These are phyloP conservation scores for Eupsittula cactorum DNA, from an alignment of 2,113 vertebrate genomes.

Conservation along the genomic window DNA sequence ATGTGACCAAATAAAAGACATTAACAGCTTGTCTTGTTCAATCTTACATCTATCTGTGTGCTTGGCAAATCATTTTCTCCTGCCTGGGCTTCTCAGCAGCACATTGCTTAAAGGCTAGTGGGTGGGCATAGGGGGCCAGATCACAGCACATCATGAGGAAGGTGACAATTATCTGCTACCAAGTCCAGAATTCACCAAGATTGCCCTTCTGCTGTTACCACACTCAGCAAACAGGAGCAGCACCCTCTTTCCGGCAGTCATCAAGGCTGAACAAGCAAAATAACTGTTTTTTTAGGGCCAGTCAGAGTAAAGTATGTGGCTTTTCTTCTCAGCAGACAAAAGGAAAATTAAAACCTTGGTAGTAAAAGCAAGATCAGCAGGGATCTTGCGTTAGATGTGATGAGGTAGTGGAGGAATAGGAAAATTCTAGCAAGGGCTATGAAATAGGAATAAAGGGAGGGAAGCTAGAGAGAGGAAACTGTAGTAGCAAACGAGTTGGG, in stretches of 20 bases:
- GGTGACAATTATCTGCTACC: background rate
- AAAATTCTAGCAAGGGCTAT: background rate
- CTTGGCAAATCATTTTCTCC: background rate
- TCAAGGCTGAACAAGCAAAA: background rate
- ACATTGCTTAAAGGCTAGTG: rapidly evolving
- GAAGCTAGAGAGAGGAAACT: background rate
- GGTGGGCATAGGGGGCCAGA: rapidly evolving
- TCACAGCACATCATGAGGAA: rapidly evolving
- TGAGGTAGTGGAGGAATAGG: background rate
- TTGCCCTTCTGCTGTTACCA: background rate
- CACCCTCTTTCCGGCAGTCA: background rate
- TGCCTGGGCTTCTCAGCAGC: background rate
- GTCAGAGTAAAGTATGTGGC: background rate
- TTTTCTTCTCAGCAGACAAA: background rate
- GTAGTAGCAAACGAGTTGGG: background rate
- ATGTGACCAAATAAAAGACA: background rate
- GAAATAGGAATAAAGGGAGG: background rate
- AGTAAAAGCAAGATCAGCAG: background rate
- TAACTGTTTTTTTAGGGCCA: background rate
- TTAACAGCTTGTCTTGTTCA: background rate
- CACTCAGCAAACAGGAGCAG: background rate
- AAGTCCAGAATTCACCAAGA: background rate
- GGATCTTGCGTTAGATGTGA: rapidly evolving
- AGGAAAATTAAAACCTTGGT: background rate
- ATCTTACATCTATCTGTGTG: too few species aligned